Percentiles rank a stretch among this genome's conserved stretches.
Evolutionary conservation across 1,140 invertebrate species (phyloP).

Genomic region (Drosophila suzukii): DNA sequence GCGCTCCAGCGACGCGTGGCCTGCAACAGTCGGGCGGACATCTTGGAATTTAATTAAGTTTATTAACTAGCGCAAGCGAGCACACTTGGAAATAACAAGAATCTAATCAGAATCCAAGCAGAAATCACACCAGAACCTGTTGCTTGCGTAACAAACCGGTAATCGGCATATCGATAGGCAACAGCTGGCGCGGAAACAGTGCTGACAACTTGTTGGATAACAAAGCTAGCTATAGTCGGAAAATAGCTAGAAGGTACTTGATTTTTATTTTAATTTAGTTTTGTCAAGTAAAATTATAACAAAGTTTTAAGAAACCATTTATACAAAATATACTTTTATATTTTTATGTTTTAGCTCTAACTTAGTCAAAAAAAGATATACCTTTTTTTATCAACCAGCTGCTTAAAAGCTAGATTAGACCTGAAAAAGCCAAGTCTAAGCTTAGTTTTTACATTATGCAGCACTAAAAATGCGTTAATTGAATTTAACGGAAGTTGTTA

Average conservation of each 20-base stretch:
- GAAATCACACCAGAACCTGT: conserved; percentile 53
- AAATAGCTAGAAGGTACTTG: background rate
- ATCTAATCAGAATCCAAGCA: conserved; percentile 39
- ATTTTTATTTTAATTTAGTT: background rate
- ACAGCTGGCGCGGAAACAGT: conserved; percentile 14
- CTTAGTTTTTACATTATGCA: background rate
- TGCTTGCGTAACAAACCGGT: conserved; percentile 51
- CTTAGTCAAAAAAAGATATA: too few species aligned
- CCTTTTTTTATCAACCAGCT: too few species aligned
- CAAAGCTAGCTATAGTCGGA: background rate
- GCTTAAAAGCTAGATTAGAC: too few species aligned
- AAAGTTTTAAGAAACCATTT: too few species aligned
- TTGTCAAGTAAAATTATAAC: background rate
- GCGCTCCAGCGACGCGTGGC: conserved; percentile 82
- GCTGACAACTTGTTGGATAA: conserved; percentile 16
- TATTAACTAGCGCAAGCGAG: background rate
- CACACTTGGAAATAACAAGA: conserved; percentile 24
- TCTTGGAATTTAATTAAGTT: conserved; percentile 12
- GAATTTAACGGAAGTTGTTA: conserved; percentile 17
- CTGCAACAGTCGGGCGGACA: conserved; percentile 62
- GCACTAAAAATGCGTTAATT: conserved; percentile 13
- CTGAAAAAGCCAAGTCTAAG: too few species aligned
- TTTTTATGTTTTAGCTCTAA: too few species aligned
- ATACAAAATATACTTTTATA: too few species aligned
- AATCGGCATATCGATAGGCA: conserved; percentile 18